Evolutionary conservation across 1,140 invertebrate genomes (phyloP), one percentile per base, ranked within the genome.

Genomic region (Branchinecta lindahli): DNA sequence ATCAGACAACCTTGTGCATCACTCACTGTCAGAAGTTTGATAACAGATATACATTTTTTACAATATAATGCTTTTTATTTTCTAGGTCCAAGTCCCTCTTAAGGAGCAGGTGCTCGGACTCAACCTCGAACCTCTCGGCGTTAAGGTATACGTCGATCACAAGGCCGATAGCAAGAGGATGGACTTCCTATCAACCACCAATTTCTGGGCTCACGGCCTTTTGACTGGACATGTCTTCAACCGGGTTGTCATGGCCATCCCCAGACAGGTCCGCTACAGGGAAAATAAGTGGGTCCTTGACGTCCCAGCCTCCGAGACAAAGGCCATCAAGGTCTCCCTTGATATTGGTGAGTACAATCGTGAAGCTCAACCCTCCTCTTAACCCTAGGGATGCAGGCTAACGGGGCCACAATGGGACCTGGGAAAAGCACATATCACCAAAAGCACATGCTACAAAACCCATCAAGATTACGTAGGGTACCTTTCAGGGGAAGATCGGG

Each of bases 281-380:
- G 68, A 70, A 15, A 45, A 45, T 7, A 66, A 46, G 44, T 47
- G 69, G 18, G 68, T 45, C n/a, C 68, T 72, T 20, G 71, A 72
- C 68, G 44, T 71, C 10, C 44, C 68, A 15, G 45, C 52, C 8
- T 72, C 71, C 15, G 65, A 69, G 20, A 72, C 71, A 20, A 72
- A 72, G 45, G 61, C 68, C 20, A 69, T 72, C 44, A 69, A 69
- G 21, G 46, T 66, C n/a, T 20, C 45, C 9, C 7, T 72, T n/a
- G 20, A 68, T 46, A 45, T 70, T 18, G 20, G 71, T 72, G 66
- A 69, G 70, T 71, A 7, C 33, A 33, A 3, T 33, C 33, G 33
- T 33, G 33, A 33, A 33, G 33, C 33, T n/a, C n/a, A n/a, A n/a
- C n/a, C n/a, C n/a, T n/a, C n/a, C n/a, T n/a, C n/a, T 33, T 33